Base-by-base conservation (phyloP, 2,113 vertebrate species). In the Pedetes capensis region DNA sequence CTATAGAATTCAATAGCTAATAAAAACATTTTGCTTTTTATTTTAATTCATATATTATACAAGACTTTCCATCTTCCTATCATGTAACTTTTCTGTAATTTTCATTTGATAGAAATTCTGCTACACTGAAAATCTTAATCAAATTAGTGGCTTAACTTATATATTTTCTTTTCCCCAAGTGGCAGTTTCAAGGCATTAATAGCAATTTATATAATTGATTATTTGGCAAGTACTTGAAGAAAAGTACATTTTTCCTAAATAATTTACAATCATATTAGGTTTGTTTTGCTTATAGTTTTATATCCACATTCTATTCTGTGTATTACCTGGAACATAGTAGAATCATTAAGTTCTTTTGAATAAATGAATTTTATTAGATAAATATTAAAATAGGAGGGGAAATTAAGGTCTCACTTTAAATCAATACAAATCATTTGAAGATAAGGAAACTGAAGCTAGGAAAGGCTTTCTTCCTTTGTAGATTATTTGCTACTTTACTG, bases 41-140 rank as follows among this genome's bases (percentile, higher is more conserved):
- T 96, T 97, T 97, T 84, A 95, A 95, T 93, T 97, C 16, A 27
- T 59, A 71, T 75, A 75, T 95, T 87, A 78, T 83, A 78, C 83
- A 93, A 97, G 79, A 76, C 95, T 97, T 96, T 89, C 11, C 71
- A 96, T 93, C 37, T 69, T 75, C 0, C 1, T 97, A 82, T 94
- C 91, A 55, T 87, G 57, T 95, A 74, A 23, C 64, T 97, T 79
- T 95, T 53, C 17, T 82, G 92, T 96, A 75, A 80, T 96, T 95
- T 96, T 75, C 44, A n/a, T 96, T 95, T 80, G 25, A 90, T 86
- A 14, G 74, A 47, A 75, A 49, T 83, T 87, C 8, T 80, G 4
- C 13, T 89, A 25, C 32, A 53, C 59, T 96, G 16, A 87, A 96
- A 96, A 91, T 75, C 47, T 97, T 96, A 95, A 95, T 97, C 63